Percentiles rank a stretch among this genome's conserved stretches.
phyloP scores from a whole-genome alignment of 2,888 invertebrate species.

The Caenorhabditis plicata region DNA sequence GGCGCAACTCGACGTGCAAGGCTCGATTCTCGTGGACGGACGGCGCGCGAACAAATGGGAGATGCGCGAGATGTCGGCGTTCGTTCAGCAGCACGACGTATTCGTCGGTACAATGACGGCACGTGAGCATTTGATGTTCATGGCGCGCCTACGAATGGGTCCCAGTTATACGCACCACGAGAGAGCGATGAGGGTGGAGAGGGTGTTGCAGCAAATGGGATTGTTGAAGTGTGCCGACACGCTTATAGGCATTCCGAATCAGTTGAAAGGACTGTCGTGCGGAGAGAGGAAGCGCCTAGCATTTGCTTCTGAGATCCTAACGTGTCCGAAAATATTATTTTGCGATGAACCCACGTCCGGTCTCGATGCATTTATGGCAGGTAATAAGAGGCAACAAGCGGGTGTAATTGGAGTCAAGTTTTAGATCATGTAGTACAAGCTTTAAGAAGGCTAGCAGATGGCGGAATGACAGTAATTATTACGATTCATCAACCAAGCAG shows the following conservation, averaged over 20 bases:
- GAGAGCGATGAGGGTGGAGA: constrained; percentile 74
- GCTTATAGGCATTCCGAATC: constrained; percentile 76
- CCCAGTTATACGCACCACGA: constrained; percentile 73
- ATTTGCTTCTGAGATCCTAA: constrained; percentile 81
- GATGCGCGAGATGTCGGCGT: constrained; percentile 74
- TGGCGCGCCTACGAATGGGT: constrained; percentile 83
- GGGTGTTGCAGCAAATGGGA: constrained; percentile 72
- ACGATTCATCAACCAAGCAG: constrained; percentile 94
- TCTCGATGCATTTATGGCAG: constrained; percentile 68
- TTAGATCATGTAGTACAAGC: constrained; percentile 47
- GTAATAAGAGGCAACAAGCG: constrained; percentile 7
- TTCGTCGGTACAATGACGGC: constrained; percentile 84
- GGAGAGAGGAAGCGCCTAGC: constrained; percentile 89
- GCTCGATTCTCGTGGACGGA: constrained; percentile 44
- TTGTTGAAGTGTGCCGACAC: constrained; percentile 76
- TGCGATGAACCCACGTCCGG: constrained; percentile 71
- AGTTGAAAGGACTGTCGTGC: constrained; percentile 83
- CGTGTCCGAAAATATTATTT: constrained; percentile 70
- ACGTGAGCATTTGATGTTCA: constrained; percentile 82
- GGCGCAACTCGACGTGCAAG: constrained; percentile 38
- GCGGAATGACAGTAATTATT: constrained; percentile 85
- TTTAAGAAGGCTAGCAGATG: constrained; percentile 42
- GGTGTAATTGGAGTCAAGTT: no score
- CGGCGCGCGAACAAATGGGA: constrained; percentile 45
- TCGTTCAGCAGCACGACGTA: constrained; percentile 87